These are phyloP conservation scores for Willowsia nigromaculata DNA, from an alignment of 2,888 invertebrate species.

Conservation along the genomic window DNA sequence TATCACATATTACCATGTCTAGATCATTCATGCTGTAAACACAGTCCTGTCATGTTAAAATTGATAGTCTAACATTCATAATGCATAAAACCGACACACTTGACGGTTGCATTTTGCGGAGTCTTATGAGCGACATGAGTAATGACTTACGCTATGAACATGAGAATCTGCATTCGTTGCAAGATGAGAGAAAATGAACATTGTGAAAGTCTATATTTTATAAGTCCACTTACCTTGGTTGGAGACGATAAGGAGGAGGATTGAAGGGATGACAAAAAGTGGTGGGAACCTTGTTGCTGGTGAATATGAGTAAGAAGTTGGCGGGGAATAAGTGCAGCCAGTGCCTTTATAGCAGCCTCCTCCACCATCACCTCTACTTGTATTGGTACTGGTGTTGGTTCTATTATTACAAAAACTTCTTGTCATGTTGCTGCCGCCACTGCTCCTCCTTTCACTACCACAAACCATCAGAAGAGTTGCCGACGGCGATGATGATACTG, in stretches of 20 bases:
- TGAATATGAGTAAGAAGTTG: not conserved
- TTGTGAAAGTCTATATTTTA: too few relatives aligned
- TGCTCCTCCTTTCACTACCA: not conserved
- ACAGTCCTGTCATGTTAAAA: not conserved
- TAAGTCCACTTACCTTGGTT: slow-evolving; percentile 75
- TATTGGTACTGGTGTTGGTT: not conserved
- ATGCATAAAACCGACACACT: not conserved
- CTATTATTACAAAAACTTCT: slow-evolving; percentile 2
- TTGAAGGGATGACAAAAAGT: slow-evolving; percentile 75
- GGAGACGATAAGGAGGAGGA: slow-evolving; percentile 78
- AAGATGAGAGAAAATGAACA: not conserved
- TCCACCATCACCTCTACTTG: not conserved
- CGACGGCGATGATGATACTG: slow-evolving; percentile 17
- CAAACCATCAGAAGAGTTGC: not conserved
- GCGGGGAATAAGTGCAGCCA: not conserved
- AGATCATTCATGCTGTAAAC: not conserved
- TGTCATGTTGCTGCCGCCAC: not conserved
- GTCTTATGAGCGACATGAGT: not conserved
- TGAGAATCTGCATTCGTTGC: not conserved
- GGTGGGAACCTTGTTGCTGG: slow-evolving; percentile 46
- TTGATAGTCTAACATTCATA: not conserved
- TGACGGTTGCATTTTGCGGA: not conserved
- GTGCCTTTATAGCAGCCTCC: not conserved
- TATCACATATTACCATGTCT: too few relatives aligned
- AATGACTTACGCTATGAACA: too few relatives aligned